Evolutionary conservation across 2,113 vertebrate genomes (phyloP).

Genomic region (Collichthys lucidus): DNA sequence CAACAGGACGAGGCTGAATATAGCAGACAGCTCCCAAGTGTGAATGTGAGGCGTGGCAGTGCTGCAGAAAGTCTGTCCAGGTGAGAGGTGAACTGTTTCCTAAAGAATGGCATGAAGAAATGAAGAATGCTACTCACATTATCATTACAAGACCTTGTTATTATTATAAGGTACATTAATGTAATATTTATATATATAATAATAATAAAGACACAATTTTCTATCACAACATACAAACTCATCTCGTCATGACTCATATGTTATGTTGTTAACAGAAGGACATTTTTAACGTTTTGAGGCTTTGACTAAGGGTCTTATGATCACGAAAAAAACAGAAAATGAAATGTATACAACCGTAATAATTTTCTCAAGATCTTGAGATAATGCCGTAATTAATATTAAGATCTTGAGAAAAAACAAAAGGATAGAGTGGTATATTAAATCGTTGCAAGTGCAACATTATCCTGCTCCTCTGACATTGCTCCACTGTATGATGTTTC

Average conservation of each 20-base stretch:
- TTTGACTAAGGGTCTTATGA: no score
- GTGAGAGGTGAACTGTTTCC: constrained; percentile 12
- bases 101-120: background rate
- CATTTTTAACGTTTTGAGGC: no score
- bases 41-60: background rate
- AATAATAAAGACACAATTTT: no score
- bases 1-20: background rate
- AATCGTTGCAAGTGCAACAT: no score
- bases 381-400: no score
- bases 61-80: background rate
- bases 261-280: background rate
- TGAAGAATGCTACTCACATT: background rate
- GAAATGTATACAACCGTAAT: no score
- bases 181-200: background rate
- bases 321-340: no score
- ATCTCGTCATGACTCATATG: background rate
- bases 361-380: no score
- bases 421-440: no score
- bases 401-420: no score
- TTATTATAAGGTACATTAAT: background rate
- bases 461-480: no score
- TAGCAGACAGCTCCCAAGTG: background rate
- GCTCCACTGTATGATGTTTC: no score
- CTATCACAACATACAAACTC: background rate
- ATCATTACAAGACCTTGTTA: background rate